Percentiles rank a stretch among this genome's conserved stretches.
phyloP scores from a whole-genome alignment of 1,140 invertebrate genomes.

The Hyphantria cunea region DNA sequence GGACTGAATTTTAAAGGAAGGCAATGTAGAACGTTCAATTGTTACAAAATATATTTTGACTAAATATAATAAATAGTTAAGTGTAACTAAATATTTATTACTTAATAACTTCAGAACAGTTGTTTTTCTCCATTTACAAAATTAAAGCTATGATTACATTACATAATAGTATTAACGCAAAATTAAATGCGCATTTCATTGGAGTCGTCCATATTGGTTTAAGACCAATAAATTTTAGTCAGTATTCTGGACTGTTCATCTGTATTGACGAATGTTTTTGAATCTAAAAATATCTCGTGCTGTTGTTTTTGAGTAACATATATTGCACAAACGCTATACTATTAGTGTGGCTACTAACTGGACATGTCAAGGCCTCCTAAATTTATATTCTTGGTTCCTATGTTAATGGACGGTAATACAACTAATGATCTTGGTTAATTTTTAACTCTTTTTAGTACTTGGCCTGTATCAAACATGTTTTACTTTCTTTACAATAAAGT shows the following conservation, averaged over 20 bases:
- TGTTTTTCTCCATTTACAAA: no score
- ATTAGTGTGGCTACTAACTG: conserved; percentile 20
- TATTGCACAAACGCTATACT: conserved; percentile 11
- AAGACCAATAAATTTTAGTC: conserved; percentile 1
- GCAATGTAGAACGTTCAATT: no score
- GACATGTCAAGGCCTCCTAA: conserved; percentile 61
- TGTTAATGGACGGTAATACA: not conserved
- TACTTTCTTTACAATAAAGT: no score
- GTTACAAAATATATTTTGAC: no score
- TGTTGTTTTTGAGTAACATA: conserved; percentile 20
- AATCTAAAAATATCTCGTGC: not conserved
- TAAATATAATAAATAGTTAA: no score
- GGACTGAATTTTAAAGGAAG: no score
- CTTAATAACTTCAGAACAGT: no score
- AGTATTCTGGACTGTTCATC: not conserved
- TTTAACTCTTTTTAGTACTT: not conserved
- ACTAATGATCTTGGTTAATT: not conserved
- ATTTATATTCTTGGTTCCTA: conserved; percentile 32
- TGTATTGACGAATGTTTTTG: not conserved
- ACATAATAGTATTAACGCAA: not conserved
- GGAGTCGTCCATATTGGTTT: conserved; percentile 2
- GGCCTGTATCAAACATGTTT: no score
- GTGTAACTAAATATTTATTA: no score
- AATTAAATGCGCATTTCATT: not conserved
- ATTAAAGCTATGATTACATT: not conserved